Evolutionary conservation across 2,113 vertebrate genomes (phyloP), one percentile per base, ranked within the genome.

Genomic region (Dicentrarchus labrax): DNA sequence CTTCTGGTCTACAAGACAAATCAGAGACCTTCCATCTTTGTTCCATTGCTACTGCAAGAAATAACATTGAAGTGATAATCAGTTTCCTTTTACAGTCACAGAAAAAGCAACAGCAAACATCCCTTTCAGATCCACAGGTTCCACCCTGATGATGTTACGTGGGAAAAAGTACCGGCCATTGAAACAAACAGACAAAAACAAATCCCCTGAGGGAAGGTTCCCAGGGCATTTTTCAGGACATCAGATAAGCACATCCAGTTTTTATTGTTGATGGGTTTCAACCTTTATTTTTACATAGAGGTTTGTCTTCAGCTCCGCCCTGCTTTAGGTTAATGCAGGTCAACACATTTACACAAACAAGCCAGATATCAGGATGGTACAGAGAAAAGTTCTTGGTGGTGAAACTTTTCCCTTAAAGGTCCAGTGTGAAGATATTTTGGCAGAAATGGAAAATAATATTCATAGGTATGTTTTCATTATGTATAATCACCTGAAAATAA

Each of bases 131-230:
- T 64, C 30, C 83, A 59, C 60, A 1, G 65, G 87, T 53, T 71
- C 86, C 90, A n/a, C 90, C 89, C 92, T 68, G 90, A 92, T 93
- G 81, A 88, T 60, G 84, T 94, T 91, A 76, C 91, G 6, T 85
- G 91, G 76, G 93, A 88, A 92, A 86, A 60, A 45, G 30, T 60
- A 41, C 1, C 41, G 4, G 51, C 66, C 80, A 86, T 86, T 89
- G 62, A 92, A 64, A 67, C 10, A 11, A 24, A 80, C 22, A 13
- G 54, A 91, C 71, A 81, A 65, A 73, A 66, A 54, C 78, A 57
- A 21, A 53, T 72, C 61, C 88, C 89, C 69, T 0, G 51, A 76
- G 89, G 73, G 45, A 70, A 77, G 47, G 24, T 78, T 86, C 65
- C 61, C 76, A 65, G 59, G 38, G 54, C 13, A 22, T 66, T 78